These are phyloP conservation scores for Ips nitidus DNA, from an alignment of 1,140 invertebrate genomes.

Conservation along the genomic window DNA sequence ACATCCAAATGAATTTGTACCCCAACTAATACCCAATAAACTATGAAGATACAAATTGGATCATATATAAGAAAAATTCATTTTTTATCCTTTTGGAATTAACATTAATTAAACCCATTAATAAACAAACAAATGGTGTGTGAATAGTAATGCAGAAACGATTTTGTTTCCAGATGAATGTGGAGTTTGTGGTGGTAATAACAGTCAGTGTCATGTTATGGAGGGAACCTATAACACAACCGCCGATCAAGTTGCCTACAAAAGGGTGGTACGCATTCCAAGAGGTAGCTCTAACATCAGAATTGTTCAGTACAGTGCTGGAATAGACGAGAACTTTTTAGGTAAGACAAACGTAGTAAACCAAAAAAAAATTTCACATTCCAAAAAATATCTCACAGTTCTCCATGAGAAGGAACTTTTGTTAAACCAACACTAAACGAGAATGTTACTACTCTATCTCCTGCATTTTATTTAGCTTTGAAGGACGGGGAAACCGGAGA, in stretches of 20 bases:
- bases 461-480: conserved; percentile 33
- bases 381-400: too few relatives aligned
- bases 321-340: conserved; percentile 71
- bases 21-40: too few relatives aligned
- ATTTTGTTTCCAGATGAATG: conserved; percentile 65
- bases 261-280: conserved; percentile 75
- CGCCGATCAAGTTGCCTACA: conserved; percentile 68
- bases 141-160: too few relatives aligned
- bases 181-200: conserved; percentile 86
- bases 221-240: conserved; percentile 60
- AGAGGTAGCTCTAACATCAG: conserved; percentile 80
- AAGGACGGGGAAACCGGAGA: conserved; percentile 51
- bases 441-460: background rate
- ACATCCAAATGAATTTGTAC: too few relatives aligned
- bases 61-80: too few relatives aligned
- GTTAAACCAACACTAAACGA: too few relatives aligned
- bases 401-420: too few relatives aligned
- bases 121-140: too few relatives aligned
- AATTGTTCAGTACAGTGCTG: conserved; percentile 64
- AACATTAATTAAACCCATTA: too few relatives aligned
- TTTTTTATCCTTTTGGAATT: too few relatives aligned
- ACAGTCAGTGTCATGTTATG: conserved; percentile 75
- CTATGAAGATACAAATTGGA: too few relatives aligned
- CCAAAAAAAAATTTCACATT: too few relatives aligned
- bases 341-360: conserved; percentile 56